Evolutionary conservation across 2,113 vertebrate species (phyloP).

Genomic region (Rhabdornis inornatus): DNA sequence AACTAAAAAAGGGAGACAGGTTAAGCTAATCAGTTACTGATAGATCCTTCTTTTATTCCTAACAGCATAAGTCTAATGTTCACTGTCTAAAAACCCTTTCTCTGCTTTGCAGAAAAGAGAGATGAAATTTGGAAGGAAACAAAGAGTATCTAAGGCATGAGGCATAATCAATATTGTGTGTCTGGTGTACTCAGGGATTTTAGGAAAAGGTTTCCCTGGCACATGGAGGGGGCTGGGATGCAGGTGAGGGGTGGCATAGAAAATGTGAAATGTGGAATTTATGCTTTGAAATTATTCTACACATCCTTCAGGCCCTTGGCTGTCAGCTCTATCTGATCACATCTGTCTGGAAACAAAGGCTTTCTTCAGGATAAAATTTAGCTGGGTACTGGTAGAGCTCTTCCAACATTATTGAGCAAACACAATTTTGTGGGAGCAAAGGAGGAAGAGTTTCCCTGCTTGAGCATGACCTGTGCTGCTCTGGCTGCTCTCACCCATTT

Average conservation of each 20-base stretch:
- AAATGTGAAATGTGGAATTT: not conserved
- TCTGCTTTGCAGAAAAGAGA: not conserved
- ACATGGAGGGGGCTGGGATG: not conserved
- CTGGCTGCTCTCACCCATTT: not conserved
- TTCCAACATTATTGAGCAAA: fast-evolving
- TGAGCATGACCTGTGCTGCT: not conserved
- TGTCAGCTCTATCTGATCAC: not conserved
- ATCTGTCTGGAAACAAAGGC: not conserved
- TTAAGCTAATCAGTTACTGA: not conserved
- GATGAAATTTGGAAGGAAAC: not conserved
- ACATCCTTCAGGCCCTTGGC: not conserved
- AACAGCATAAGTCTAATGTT: not conserved
- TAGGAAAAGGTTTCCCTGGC: not conserved
- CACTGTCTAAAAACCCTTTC: not conserved
- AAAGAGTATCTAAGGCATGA: not conserved
- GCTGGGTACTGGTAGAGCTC: not conserved
- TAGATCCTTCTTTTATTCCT: not conserved
- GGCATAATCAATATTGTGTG: fast-evolving
- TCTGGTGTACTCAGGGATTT: not conserved
- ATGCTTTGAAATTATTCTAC: not conserved
- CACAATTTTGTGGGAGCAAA: not conserved
- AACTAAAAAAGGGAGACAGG: not conserved
- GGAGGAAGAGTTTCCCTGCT: not conserved
- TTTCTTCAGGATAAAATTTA: not conserved
- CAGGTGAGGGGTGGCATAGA: not conserved